Conservation (phyloP, 2,888 invertebrate species). For the Patella depressa region DNA sequence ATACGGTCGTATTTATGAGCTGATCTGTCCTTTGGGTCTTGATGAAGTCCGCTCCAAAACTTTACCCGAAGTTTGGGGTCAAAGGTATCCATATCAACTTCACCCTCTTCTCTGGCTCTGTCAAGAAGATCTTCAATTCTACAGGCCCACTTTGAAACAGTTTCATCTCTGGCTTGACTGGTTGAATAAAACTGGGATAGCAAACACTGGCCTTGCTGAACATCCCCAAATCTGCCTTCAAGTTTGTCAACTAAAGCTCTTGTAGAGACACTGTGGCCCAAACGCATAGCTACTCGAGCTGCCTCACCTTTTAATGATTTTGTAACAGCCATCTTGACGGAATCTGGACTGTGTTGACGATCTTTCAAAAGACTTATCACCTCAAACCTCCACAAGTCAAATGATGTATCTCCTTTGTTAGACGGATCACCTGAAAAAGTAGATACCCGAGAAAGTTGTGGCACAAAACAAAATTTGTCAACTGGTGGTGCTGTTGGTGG, state of each 20-base stretch:
- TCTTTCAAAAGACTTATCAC: neutral
- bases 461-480: neutral
- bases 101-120: neutral
- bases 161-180: neutral
- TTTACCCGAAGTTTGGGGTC: neutral
- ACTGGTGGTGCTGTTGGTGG: neutral
- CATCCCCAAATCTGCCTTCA: neutral
- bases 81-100: neutral
- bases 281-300: neutral
- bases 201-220: constrained; percentile 1
- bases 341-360: neutral
- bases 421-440: neutral
- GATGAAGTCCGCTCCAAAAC: neutral
- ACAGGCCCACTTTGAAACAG: neutral
- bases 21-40: neutral
- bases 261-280: neutral
- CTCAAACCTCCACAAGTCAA: constrained; percentile 6
- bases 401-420: neutral
- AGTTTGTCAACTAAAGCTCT: neutral
- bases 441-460: neutral
- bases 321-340: neutral
- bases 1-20: neutral
- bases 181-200: neutral
- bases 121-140: neutral
- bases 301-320: neutral